These are phyloP conservation scores for Lagorchestes hirsutus DNA, from an alignment of 2,797 vertebrate species.

Conservation along the genomic window DNA sequence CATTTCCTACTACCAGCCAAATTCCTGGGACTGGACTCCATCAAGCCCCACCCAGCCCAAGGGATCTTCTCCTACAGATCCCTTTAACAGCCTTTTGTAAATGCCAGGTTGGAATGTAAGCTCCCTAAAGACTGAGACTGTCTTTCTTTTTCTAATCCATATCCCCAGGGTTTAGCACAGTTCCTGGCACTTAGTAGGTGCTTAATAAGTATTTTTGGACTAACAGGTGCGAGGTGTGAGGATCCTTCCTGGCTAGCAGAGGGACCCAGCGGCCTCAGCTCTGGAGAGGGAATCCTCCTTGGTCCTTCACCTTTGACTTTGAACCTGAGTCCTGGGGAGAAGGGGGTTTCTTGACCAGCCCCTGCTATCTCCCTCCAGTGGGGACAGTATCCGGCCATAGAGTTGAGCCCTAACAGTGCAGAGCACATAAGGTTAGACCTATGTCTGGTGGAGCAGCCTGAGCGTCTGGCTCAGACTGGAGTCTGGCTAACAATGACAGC, in stretches of 20 bases:
- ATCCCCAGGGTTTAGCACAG: background rate
- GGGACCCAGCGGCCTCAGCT: too few species aligned
- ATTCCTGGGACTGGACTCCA: background rate
- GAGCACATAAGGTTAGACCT: background rate
- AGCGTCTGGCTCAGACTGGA: too few species aligned
- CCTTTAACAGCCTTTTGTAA: too few species aligned
- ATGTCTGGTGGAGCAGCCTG: too few species aligned
- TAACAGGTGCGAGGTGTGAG: background rate
- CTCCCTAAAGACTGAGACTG: background rate
- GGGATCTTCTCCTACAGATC: too few species aligned
- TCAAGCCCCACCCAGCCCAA: background rate
- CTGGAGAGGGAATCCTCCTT: too few species aligned
- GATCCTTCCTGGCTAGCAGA: background rate
- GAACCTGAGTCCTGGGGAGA: background rate
- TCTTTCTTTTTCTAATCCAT: background rate
- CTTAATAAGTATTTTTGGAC: background rate
- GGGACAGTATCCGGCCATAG: background rate
- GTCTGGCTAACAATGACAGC: too few species aligned
- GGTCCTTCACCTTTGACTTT: background rate
- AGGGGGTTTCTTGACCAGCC: background rate
- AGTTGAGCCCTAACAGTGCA: too few species aligned
- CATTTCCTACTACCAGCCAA: too few species aligned
- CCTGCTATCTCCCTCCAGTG: background rate
- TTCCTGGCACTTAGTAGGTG: background rate
- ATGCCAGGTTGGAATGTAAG: background rate